Evolutionary conservation across 2,113 vertebrate genomes (phyloP).

Genomic region (Oophaga pumilio): DNA sequence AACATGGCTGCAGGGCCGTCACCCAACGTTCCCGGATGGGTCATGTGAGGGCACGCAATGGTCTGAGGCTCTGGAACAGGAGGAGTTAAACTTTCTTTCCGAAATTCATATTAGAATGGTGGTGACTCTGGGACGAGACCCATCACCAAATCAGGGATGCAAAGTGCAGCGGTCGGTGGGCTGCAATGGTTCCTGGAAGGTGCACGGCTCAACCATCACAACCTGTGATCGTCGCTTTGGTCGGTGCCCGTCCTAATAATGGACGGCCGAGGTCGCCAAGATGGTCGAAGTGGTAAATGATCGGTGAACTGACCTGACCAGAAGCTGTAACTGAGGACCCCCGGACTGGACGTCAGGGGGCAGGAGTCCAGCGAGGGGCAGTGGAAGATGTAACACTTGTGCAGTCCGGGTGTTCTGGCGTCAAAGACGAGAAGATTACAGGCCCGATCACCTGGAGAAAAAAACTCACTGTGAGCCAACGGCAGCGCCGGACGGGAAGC

Average conservation of each 20-base stretch:
- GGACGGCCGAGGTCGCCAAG: too few relatives aligned
- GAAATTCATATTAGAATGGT: too few relatives aligned
- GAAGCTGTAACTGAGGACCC: slow-evolving; percentile 68
- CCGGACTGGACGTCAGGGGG: slow-evolving; percentile 63
- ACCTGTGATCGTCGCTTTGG: too few relatives aligned
- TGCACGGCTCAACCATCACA: too few relatives aligned
- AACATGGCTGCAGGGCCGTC: not conserved
- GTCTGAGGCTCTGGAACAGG: too few relatives aligned
- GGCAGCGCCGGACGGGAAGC: not conserved
- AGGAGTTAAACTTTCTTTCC: too few relatives aligned
- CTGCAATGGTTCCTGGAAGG: too few relatives aligned
- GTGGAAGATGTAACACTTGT: slow-evolving; percentile 77
- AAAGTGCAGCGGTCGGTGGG: too few relatives aligned
- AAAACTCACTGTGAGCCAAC: not conserved
- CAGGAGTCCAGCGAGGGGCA: slow-evolving; percentile 72
- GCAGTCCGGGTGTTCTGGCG: slow-evolving; percentile 58
- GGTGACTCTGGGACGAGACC: too few relatives aligned
- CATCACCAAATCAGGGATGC: too few relatives aligned
- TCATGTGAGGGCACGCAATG: not conserved
- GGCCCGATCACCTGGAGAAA: slow-evolving; percentile 64
- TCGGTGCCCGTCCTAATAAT: too few relatives aligned
- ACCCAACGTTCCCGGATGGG: not conserved
- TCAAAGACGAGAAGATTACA: slow-evolving; percentile 75
- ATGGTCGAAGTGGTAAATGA: too few relatives aligned
- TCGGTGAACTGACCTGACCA: slow-evolving; percentile 65